phyloP scores from a whole-genome alignment of 1,140 invertebrate species.

The Hydropsyche tenuis region DNA sequence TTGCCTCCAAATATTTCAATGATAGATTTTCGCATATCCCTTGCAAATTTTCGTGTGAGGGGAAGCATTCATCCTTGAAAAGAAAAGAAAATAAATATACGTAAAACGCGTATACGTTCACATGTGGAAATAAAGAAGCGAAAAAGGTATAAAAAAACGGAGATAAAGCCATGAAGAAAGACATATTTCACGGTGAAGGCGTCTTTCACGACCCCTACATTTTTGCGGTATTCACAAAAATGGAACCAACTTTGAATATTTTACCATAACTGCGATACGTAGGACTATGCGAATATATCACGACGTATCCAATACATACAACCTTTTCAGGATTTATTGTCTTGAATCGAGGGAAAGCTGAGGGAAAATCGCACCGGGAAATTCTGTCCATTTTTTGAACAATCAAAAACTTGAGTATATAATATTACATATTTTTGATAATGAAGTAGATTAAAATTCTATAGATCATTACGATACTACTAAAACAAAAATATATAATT shows the following conservation, averaged over 20 bases:
- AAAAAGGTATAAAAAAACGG: slow-evolving; percentile 22
- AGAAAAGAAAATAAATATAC: slow-evolving; percentile 30
- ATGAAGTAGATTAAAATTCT: too few relatives aligned
- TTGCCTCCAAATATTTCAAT: too few relatives aligned
- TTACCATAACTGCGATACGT: slow-evolving; percentile 38
- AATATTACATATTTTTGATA: too few relatives aligned
- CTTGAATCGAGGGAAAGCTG: not conserved
- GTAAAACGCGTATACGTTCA: too few relatives aligned
- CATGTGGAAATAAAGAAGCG: not conserved
- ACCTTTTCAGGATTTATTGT: slow-evolving; percentile 41
- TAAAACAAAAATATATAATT: too few relatives aligned
- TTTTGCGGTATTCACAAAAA: slow-evolving; percentile 48
- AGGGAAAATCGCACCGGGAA: slow-evolving; percentile 3
- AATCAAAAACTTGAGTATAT: too few relatives aligned
- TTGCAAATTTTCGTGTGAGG: not conserved
- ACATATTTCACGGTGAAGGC: slow-evolving; percentile 44
- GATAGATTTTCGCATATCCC: slow-evolving; percentile 26
- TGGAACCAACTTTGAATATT: slow-evolving; percentile 38
- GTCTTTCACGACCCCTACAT: slow-evolving; percentile 43
- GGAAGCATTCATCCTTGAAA: slow-evolving; percentile 28
- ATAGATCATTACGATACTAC: too few relatives aligned
- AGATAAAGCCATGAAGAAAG: slow-evolving; percentile 38
- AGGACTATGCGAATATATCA: slow-evolving; percentile 26
- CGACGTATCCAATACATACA: slow-evolving; percentile 42
- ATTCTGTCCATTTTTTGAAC: not conserved